Evolutionary conservation across 2,888 invertebrate genomes (phyloP).

Genomic region (Drosophila lacicola): DNA sequence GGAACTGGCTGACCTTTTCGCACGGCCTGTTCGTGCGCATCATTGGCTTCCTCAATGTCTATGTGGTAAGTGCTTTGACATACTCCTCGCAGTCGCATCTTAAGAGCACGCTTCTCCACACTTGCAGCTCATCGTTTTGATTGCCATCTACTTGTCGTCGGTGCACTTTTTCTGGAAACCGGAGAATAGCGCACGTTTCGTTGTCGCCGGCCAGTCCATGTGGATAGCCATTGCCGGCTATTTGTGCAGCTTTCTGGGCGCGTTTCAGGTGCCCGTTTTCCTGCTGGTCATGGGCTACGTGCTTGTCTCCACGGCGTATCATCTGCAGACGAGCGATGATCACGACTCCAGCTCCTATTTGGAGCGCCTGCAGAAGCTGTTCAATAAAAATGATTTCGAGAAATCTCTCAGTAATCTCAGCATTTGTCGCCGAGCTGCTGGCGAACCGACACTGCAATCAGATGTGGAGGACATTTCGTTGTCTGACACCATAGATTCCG

Average conservation of each 20-base stretch:
- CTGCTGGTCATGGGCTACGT: constrained; percentile 88
- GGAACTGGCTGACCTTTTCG: constrained; percentile 84
- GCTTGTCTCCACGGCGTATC: constrained; percentile 78
- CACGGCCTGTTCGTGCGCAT: constrained; percentile 82
- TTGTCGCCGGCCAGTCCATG: constrained; percentile 89
- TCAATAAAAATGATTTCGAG: constrained; percentile 81
- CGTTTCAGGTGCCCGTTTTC: constrained; percentile 91
- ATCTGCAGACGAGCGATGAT: constrained; percentile 82
- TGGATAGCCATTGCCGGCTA: constrained; percentile 93
- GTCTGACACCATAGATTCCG: constrained; percentile 79
- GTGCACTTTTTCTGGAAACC: constrained; percentile 92
- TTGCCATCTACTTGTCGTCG: constrained; percentile 89
- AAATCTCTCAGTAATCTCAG: constrained; percentile 83
- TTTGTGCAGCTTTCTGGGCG: constrained; percentile 90
- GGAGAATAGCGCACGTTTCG: constrained; percentile 88
- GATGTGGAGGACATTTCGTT: constrained; percentile 82
- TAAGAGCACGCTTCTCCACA: neutral
- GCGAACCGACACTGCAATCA: constrained; percentile 63
- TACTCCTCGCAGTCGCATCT: neutral
- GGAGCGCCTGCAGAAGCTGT: constrained; percentile 76
- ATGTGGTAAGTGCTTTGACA: constrained; percentile 71
- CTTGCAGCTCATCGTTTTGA: constrained; percentile 88
- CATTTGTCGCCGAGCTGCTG: constrained; percentile 74
- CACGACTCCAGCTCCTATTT: constrained; percentile 67
- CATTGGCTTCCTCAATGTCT: constrained; percentile 82